Percentiles rank a stretch among this genome's conserved stretches.
Conservation (phyloP, 2,113 vertebrate genomes). For the Spilogale gracilis region DNA sequence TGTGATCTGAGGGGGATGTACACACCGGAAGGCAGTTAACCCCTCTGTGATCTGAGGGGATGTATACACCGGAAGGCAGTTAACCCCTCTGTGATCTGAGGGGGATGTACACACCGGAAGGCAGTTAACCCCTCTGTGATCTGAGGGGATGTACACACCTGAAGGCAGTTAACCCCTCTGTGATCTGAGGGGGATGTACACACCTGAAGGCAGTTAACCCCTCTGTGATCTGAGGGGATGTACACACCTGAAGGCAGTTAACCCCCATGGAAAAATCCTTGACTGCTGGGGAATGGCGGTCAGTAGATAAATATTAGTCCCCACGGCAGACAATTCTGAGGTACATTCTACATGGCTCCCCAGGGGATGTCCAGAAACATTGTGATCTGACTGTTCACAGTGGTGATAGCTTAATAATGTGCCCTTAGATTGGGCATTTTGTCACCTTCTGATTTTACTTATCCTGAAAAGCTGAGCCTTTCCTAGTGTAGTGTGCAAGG, state of each 20-base stretch:
- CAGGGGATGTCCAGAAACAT: not conserved
- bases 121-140: constrained; percentile 11
- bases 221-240: not conserved
- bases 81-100: no score
- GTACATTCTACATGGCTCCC: not conserved
- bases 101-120: no score
- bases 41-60: no score
- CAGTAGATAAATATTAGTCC: constrained; percentile 19
- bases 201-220: no score
- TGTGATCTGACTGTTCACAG: not conserved
- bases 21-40: no score
- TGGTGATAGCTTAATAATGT: not conserved
- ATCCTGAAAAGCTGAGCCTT: not conserved
- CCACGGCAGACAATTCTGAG: not conserved
- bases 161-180: not conserved
- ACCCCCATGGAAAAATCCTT: not conserved
- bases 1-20: no score
- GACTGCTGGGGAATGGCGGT: not conserved
- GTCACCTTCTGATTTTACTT: not conserved
- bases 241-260: not conserved
- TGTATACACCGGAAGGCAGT: no score
- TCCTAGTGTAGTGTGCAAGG: not conserved
- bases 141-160: not conserved
- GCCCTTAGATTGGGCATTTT: not conserved
- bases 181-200: no score